Evolutionary conservation across 37 sponge, comb jelly and placozoan genomes (phyloP).

Genomic region (Beroe ovata): DNA sequence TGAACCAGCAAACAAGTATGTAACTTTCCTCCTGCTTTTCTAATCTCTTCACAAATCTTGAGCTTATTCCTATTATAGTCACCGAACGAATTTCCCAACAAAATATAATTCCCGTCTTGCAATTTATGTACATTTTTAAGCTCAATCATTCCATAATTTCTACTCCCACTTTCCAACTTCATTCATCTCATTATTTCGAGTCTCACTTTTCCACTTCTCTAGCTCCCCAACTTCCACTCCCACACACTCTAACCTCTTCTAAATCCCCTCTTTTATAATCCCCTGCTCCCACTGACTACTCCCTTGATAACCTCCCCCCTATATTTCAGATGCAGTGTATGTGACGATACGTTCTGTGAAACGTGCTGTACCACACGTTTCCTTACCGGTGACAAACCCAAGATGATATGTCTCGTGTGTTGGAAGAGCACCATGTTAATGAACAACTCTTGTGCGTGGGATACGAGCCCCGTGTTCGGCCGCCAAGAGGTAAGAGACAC

Average conservation of each 20-base stretch:
- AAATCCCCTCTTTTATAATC: too few relatives aligned
- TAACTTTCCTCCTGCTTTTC: neutral
- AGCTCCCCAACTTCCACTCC: too few relatives aligned
- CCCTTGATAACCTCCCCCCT: too few relatives aligned
- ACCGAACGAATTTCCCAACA: too few relatives aligned
- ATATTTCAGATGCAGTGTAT: neutral
- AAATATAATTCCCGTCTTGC: too few relatives aligned
- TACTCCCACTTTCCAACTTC: neutral
- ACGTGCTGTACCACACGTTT: slow-evolving; percentile 12
- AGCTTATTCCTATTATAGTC: too few relatives aligned
- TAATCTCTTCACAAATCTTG: neutral
- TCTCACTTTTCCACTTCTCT: too few relatives aligned
- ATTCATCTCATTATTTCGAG: too few relatives aligned
- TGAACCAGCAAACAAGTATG: neutral
- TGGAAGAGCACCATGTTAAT: slow-evolving; percentile 50
- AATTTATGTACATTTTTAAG: too few relatives aligned
- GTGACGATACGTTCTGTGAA: neutral
- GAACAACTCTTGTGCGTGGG: slow-evolving; percentile 57
- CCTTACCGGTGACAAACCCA: neutral
- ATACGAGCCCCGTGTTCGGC: neutral
- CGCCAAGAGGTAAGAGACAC: neutral
- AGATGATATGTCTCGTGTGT: slow-evolving; percentile 10
- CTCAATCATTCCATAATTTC: neutral
- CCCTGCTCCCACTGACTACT: too few relatives aligned
- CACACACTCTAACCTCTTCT: too few relatives aligned